Base-by-base conservation (phyloP, 2,113 vertebrate genomes). In the Tympanuchus pallidicinctus region DNA sequence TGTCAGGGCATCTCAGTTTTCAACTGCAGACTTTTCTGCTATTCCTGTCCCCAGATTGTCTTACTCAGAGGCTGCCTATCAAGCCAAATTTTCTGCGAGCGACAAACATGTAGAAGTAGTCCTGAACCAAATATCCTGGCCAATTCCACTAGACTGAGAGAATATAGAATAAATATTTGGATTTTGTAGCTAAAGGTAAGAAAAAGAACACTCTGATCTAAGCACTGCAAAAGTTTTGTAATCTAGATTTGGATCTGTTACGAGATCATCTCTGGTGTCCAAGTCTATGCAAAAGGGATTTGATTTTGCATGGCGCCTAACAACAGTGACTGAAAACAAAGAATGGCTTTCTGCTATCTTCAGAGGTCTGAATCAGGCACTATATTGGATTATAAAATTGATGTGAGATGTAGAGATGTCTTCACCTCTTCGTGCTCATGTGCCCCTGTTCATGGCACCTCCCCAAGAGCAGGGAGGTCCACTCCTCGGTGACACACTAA, bases 101-200 rank as follows among this genome's bases (percentile, higher is more conserved):
- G 88, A 89, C 72, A 95, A 96, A 91, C 56, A 72, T 67, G 19
- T 87, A 94, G 94, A 95, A 96, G 93, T 90, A 96, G 78, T 42
- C 63, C 75, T 79, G 60, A 92, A 90, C 21, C 25, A 92, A 90
- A 82, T 84, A 89, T 43, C 20, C 24, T 72, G 75, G 22, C 59
- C 72, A 82, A 27, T 63, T 91, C 75, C 82, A 86, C 40, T 22
- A 45, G 32, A n/a, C 70, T 81, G 45, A 74, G 30, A 64, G 70
- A 86, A 90, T 40, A 84, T n/a, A 89, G 45, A 92, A 43, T 32
- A 91, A 93, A 80, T n/a, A 71, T 45, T 75, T 45, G 8, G 27
- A 81, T 84, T 95, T 72, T 0, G 0, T 32, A 72, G 64, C 21
- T 65, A 61, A 86, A 81, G n/a, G 60, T 24, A 38, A 74, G 88